A percentile compares a stretch with the other conserved stretches of the same genome.
Evolutionary conservation across 2,888 invertebrate species (phyloP).

Genomic region (Amblyjoppa proteus): DNA sequence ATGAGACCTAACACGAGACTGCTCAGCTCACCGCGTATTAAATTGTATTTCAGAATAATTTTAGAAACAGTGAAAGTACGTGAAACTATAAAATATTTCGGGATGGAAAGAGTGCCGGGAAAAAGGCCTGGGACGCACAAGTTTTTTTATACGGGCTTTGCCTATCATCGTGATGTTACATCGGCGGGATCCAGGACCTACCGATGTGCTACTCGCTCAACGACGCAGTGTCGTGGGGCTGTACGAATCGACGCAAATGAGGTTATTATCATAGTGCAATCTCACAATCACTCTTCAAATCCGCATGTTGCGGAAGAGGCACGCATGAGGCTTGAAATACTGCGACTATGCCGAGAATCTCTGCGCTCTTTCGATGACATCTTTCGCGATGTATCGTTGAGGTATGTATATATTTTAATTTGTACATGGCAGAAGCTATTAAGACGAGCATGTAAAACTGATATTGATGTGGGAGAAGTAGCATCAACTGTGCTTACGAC

Average conservation of each 20-base stretch:
- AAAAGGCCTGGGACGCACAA: not conserved
- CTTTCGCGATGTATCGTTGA: not conserved
- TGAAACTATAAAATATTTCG: not conserved
- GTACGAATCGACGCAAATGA: not conserved
- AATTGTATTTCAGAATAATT: not conserved
- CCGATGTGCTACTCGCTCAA: slow-evolving; percentile 8
- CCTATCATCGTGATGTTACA: slow-evolving; percentile 2
- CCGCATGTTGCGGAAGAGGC: not conserved
- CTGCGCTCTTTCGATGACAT: not conserved
- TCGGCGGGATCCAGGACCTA: not conserved
- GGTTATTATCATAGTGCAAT: not conserved
- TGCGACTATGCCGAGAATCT: slow-evolving; percentile 1
- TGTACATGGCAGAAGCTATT: not conserved
- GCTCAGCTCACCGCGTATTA: not conserved
- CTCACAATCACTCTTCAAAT: not conserved
- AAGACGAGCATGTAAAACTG: no score
- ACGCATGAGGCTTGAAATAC: not conserved
- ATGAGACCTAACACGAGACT: not conserved
- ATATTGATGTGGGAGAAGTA: no score
- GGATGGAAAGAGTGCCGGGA: slow-evolving; percentile 17
- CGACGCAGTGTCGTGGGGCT: not conserved
- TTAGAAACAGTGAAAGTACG: not conserved
- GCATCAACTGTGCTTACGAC: no score
- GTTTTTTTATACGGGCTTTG: slow-evolving; percentile 1
- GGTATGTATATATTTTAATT: not conserved